These are phyloP conservation scores for Perdita meconis DNA, from an alignment of 2,888 invertebrate species.

Conservation along the genomic window DNA sequence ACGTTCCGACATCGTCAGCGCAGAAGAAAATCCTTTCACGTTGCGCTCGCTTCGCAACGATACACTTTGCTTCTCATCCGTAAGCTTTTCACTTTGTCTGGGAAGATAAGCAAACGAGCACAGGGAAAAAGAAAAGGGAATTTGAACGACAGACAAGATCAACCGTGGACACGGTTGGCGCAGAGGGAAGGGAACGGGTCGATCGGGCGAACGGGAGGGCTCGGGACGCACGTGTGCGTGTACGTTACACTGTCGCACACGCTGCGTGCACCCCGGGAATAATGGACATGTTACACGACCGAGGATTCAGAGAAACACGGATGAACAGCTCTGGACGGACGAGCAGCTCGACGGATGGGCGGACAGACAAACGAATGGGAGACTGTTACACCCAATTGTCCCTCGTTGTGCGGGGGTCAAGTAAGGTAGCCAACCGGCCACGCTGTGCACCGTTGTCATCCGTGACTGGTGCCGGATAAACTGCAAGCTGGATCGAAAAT, in stretches of 20 bases:
- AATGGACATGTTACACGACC: constrained; percentile 78
- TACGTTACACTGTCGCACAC: constrained; percentile 38
- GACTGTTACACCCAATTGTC: constrained; percentile 84
- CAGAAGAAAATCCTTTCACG: too few relatives aligned
- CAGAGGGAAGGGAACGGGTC: not conserved
- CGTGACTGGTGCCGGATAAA: constrained; percentile 62
- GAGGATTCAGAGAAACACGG: constrained; percentile 68
- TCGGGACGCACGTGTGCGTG: constrained; percentile 29
- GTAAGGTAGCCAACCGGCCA: constrained; percentile 82
- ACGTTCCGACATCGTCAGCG: too few relatives aligned
- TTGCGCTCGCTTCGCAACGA: too few relatives aligned
- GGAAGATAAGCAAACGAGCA: too few relatives aligned
- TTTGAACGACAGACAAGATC: not conserved
- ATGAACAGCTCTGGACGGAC: constrained; percentile 64
- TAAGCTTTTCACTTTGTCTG: too few relatives aligned
- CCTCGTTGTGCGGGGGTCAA: constrained; percentile 84
- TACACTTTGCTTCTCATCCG: too few relatives aligned
- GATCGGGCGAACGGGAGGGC: constrained; percentile 1
- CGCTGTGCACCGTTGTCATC: constrained; percentile 78
- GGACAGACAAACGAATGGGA: constrained; percentile 81
- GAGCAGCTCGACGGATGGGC: constrained; percentile 69
- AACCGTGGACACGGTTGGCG: not conserved
- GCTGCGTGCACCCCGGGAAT: constrained; percentile 62
- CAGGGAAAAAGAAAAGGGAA: not conserved
- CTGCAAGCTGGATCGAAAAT: constrained; percentile 60